phyloP scores from a whole-genome alignment of 1,140 invertebrate genomes.

The Anagrus nilaparvatae region DNA sequence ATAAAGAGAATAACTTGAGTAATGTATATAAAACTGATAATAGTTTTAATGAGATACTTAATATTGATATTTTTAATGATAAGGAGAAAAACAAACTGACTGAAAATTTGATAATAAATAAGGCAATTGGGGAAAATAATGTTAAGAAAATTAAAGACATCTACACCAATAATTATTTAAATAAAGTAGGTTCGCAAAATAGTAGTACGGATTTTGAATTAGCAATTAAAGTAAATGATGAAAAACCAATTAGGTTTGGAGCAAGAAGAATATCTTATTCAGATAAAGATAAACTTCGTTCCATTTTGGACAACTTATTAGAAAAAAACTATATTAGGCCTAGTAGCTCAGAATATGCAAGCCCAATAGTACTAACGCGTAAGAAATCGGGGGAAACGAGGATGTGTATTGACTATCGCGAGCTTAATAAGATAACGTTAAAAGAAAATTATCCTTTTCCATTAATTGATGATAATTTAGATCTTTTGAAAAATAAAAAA shows the following conservation, averaged over 20 bases:
- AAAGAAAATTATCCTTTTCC: slow-evolving; percentile 39
- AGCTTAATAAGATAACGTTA: slow-evolving; percentile 32
- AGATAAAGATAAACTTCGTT: background rate
- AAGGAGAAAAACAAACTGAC: background rate
- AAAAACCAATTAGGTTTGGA: slow-evolving; percentile 2
- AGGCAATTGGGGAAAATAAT: background rate
- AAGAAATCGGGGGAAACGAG: slow-evolving; percentile 14
- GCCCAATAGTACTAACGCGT: background rate
- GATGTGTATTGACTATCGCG: slow-evolving; percentile 36
- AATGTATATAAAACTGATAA: no score
- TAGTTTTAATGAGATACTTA: no score
- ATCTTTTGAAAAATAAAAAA: slow-evolving; percentile 4
- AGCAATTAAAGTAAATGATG: background rate
- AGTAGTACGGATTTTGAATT: no score
- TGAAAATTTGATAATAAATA: background rate
- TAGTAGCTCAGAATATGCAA: background rate
- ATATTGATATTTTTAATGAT: no score
- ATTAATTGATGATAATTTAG: slow-evolving; percentile 35
- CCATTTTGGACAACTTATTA: background rate
- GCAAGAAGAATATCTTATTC: slow-evolving; percentile 9
- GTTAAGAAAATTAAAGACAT: background rate
- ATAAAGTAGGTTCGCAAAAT: no score
- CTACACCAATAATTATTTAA: no score
- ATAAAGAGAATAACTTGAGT: no score
- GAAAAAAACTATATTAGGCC: background rate